A percentile compares a stretch with the other conserved stretches of the same genome.
These are phyloP conservation scores for Operophtera brumata DNA, from an alignment of 2,888 invertebrate species.

Conservation along the genomic window DNA sequence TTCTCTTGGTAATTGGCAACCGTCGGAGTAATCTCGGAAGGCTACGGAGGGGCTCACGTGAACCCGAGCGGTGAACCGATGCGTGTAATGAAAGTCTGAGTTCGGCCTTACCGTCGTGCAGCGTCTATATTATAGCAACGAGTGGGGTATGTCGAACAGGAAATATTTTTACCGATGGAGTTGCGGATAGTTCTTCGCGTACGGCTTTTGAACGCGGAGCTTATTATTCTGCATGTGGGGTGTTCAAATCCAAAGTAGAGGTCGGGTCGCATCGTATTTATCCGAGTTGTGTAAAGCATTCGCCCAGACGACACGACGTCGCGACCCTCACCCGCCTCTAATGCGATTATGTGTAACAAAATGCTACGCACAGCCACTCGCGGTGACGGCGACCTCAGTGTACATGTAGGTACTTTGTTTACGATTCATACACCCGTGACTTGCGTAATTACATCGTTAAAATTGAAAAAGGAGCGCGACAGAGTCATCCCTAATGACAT, in stretches of 20 bases:
- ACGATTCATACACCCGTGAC: slow-evolving; percentile 39
- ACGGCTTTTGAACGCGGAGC: slow-evolving; percentile 27
- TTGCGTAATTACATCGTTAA: slow-evolving; percentile 41
- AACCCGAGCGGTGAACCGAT: slow-evolving; percentile 66
- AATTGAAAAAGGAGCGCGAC: slow-evolving; percentile 32
- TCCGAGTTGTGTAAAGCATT: slow-evolving; percentile 59
- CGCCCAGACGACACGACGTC: slow-evolving; percentile 55
- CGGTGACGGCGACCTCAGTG: slow-evolving; percentile 44
- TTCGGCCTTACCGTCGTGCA: slow-evolving; percentile 48
- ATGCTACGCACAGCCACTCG: slow-evolving; percentile 62
- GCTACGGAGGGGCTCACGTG: slow-evolving; percentile 60
- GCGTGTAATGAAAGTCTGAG: slow-evolving; percentile 73
- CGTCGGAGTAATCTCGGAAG: slow-evolving; percentile 52
- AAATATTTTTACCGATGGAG: slow-evolving; percentile 18
- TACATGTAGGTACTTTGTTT: slow-evolving; percentile 41
- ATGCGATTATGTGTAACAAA: slow-evolving; percentile 78
- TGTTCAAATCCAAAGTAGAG: slow-evolving; percentile 51
- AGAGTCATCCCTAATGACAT: slow-evolving; percentile 32
- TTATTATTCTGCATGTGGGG: slow-evolving; percentile 42
- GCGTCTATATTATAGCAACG: slow-evolving; percentile 48
- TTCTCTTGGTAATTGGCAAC: slow-evolving; percentile 42
- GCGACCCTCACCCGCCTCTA: slow-evolving; percentile 44
- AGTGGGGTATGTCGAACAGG: slow-evolving; percentile 20
- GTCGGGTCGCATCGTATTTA: slow-evolving; percentile 57
- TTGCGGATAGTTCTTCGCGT: slow-evolving; percentile 22